Percentiles rank a stretch among this genome's conserved stretches.
Conservation (phyloP, 2,113 vertebrate species). For the Gallinago jamesoni region DNA sequence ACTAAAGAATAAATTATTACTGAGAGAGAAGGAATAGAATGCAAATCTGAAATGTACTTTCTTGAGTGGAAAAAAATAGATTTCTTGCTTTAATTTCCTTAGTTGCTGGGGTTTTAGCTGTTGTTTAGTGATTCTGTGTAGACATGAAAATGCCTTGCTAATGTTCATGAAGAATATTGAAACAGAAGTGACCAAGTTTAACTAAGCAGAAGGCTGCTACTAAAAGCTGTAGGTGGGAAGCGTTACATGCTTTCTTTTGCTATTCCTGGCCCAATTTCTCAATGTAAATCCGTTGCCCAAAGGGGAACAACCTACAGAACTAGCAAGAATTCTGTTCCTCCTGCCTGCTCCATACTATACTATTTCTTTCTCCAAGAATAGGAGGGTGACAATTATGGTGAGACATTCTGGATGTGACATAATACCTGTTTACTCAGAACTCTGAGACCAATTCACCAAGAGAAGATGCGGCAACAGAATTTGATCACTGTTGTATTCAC, state of each 20-base stretch:
- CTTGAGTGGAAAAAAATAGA: background rate
- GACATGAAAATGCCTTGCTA: background rate
- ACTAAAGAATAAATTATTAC: slow-evolving; percentile 25
- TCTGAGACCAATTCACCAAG: background rate
- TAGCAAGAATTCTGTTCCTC: background rate
- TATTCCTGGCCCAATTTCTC: background rate
- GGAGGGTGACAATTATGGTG: background rate
- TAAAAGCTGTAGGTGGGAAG: background rate
- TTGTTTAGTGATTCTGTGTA: background rate
- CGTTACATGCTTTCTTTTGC: background rate
- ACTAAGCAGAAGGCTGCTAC: background rate
- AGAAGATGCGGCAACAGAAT: background rate
- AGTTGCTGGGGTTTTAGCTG: background rate
- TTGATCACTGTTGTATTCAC: background rate
- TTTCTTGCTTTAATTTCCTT: background rate
- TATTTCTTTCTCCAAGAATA: background rate
- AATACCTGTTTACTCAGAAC: background rate
- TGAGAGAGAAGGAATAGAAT: background rate
- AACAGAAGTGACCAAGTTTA: slow-evolving; percentile 8
- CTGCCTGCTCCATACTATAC: background rate
- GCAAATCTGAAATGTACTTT: background rate
- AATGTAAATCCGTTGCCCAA: background rate
- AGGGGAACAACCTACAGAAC: background rate
- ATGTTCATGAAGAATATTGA: background rate
- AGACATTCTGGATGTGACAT: background rate